phyloP scores from a whole-genome alignment of 1,140 invertebrate genomes.

The Holcopasites calliopsidis region DNA sequence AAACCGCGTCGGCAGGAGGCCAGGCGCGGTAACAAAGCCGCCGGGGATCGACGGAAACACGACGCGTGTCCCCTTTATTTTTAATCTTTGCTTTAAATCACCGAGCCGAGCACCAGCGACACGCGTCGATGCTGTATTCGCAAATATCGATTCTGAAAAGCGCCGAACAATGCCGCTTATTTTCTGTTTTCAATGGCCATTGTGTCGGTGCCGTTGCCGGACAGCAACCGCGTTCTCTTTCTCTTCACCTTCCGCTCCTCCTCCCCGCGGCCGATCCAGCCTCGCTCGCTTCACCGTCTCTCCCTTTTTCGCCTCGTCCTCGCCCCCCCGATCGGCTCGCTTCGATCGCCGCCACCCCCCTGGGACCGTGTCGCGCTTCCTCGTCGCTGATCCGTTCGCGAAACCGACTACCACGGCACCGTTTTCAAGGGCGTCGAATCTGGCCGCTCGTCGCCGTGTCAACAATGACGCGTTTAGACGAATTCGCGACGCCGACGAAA shows the following conservation, averaged over 20 bases:
- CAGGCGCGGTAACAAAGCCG: slow-evolving; percentile 47
- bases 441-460: too few species aligned
- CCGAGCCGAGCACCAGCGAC: slow-evolving; percentile 56
- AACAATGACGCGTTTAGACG: neutral
- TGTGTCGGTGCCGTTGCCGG: slow-evolving; percentile 68
- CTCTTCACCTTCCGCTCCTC: neutral
- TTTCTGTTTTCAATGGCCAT: slow-evolving; percentile 79
- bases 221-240: slow-evolving; percentile 50
- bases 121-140: slow-evolving; percentile 76
- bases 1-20: slow-evolving; percentile 16
- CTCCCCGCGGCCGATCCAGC: slow-evolving; percentile 21
- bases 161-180: slow-evolving; percentile 78
- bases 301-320: slow-evolving; percentile 5
- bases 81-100: slow-evolving; percentile 76
- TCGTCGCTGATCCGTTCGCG: neutral
- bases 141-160: slow-evolving; percentile 80
- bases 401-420: neutral
- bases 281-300: slow-evolving; percentile 14
- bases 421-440: too few species aligned
- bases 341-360: neutral
- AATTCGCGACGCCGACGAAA: slow-evolving; percentile 20
- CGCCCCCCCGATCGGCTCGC: neutral
- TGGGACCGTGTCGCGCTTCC: too few species aligned
- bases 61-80: slow-evolving; percentile 71
- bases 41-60: slow-evolving; percentile 47